Evolutionary conservation across 2,113 vertebrate genomes (phyloP).

Genomic region (Rostratula benghalensis): DNA sequence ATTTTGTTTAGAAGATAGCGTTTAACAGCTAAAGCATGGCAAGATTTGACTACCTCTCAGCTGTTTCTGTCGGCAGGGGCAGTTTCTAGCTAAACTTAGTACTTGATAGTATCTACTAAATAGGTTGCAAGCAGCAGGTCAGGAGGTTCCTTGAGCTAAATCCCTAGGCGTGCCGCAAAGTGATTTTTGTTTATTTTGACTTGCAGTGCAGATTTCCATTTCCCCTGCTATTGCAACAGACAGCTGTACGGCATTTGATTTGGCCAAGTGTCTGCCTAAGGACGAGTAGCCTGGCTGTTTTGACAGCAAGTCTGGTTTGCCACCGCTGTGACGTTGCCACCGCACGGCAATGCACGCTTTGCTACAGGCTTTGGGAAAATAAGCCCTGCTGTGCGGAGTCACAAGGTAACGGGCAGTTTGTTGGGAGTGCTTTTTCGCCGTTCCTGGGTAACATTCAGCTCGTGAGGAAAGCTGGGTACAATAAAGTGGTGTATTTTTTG

Average conservation of each 20-base stretch:
- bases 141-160: background rate
- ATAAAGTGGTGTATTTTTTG: background rate
- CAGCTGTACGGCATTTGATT: background rate
- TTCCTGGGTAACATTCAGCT: background rate
- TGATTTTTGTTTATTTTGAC: constrained; percentile 33
- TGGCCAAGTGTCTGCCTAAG: background rate
- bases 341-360: rapidly evolving
- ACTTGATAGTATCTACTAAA: background rate
- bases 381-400: background rate
- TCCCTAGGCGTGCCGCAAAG: background rate
- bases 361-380: background rate
- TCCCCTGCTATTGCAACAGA: background rate
- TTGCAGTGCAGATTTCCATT: background rate
- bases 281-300: background rate
- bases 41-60: background rate
- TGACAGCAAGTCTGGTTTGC: background rate
- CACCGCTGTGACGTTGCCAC: background rate
- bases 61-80: background rate
- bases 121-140: background rate
- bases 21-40: background rate
- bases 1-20: background rate
- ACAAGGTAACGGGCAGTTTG: background rate
- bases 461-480: background rate
- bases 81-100: background rate
- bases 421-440: background rate